Evolutionary conservation across 2,888 invertebrate genomes (phyloP).

Genomic region (Gymnoscelis rufifasciata): DNA sequence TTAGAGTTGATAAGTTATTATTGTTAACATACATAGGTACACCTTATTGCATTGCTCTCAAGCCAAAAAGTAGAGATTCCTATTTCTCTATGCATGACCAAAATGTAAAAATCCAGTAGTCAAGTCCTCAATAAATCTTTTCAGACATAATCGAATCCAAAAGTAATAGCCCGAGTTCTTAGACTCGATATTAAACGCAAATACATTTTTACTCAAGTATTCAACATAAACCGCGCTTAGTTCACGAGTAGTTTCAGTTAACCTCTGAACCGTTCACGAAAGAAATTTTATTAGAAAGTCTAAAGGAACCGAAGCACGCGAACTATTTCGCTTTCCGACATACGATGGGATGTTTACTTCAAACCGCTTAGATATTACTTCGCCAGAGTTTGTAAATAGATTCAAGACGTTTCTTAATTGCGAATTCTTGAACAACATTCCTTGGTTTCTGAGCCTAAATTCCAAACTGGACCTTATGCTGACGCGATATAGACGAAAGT

Average conservation of each 20-base stretch:
- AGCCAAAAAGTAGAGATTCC: too few relatives aligned
- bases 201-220: slow-evolving; percentile 9
- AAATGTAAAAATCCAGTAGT: too few relatives aligned
- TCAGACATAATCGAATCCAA: neutral
- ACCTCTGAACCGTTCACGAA: slow-evolving; percentile 20
- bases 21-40: too few relatives aligned
- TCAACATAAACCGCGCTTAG: slow-evolving; percentile 9
- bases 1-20: too few relatives aligned
- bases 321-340: slow-evolving; percentile 42
- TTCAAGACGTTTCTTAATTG: slow-evolving; percentile 64
- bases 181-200: neutral
- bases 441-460: slow-evolving; percentile 23
- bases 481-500: slow-evolving; percentile 13
- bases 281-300: slow-evolving; percentile 30
- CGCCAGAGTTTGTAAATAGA: slow-evolving; percentile 53
- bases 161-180: neutral
- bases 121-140: too few relatives aligned
- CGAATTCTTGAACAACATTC: slow-evolving; percentile 61
- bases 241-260: slow-evolving; percentile 15
- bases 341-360: slow-evolving; percentile 19
- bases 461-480: slow-evolving; percentile 15
- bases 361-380: slow-evolving; percentile 34
- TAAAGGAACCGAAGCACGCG: slow-evolving; percentile 32
- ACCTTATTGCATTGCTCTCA: too few relatives aligned
- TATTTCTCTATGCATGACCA: too few relatives aligned